These are phyloP conservation scores for Drosophila pachea DNA, from an alignment of 1,140 invertebrate genomes.

Conservation along the genomic window DNA sequence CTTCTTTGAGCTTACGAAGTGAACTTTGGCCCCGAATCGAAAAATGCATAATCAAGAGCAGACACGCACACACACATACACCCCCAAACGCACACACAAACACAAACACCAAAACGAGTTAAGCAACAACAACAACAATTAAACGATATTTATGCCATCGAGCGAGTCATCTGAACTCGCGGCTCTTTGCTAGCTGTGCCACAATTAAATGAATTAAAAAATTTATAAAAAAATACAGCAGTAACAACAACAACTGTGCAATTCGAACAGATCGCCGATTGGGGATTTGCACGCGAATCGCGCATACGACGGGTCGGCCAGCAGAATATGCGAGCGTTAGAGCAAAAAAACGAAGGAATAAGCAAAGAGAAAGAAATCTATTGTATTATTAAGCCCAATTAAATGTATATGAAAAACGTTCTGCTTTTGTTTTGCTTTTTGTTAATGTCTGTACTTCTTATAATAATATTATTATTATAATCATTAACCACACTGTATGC, in stretches of 20 bases:
- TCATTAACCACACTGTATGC: constrained; percentile 10
- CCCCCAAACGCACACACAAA: constrained; percentile 2
- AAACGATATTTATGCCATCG: constrained; percentile 66
- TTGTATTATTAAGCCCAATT: constrained; percentile 26
- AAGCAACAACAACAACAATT: constrained; percentile 38
- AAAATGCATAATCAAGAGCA: constrained; percentile 16
- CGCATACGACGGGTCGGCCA: constrained; percentile 37
- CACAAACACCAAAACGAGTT: constrained; percentile 7
- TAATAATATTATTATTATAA: constrained; percentile 4
- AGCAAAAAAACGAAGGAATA: no score
- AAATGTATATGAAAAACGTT: constrained; percentile 25
- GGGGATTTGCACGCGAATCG: constrained; percentile 20
- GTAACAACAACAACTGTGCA: not conserved
- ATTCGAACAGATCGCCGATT: constrained; percentile 12
- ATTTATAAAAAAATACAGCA: constrained; percentile 1
- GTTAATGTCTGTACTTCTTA: not conserved
- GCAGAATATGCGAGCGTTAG: not conserved
- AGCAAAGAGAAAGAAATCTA: constrained; percentile 16
- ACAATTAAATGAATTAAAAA: constrained; percentile 45
- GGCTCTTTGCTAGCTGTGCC: constrained; percentile 53
- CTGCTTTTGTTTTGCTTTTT: constrained; percentile 24
- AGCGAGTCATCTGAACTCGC: constrained; percentile 26
- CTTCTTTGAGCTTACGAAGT: constrained; percentile 60
- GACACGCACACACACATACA: constrained; percentile 1
- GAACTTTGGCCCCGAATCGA: constrained; percentile 37